A percentile compares a stretch with the other conserved stretches of the same genome.
Evolutionary conservation across 1,140 invertebrate genomes (phyloP).

Genomic region (Heliothis subflexa): DNA sequence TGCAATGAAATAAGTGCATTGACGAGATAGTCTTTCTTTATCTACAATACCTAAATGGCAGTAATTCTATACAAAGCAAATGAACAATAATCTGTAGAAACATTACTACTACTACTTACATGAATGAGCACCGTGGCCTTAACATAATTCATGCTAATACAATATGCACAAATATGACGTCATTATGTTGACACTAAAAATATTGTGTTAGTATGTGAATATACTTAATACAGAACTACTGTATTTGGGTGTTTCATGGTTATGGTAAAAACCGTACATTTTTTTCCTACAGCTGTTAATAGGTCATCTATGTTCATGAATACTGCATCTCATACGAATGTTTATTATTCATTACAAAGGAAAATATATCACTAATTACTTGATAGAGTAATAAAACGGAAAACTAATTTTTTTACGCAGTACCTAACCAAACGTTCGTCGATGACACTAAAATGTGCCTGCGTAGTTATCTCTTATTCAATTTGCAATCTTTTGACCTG

Average conservation of each 20-base stretch:
- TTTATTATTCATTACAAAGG: too few species aligned
- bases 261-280: not conserved
- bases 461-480: too few species aligned
- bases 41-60: not conserved
- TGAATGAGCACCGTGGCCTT: slow-evolving; percentile 12
- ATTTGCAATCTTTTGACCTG: too few species aligned
- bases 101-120: not conserved
- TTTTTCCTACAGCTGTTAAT: too few species aligned
- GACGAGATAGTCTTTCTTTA: not conserved
- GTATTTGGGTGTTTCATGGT: not conserved
- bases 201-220: not conserved
- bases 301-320: too few species aligned
- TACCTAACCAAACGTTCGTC: too few species aligned
- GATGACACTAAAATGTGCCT: too few species aligned
- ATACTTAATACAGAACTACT: not conserved
- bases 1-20: too few species aligned
- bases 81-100: not conserved
- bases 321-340: too few species aligned
- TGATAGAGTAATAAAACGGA: too few species aligned
- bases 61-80: not conserved
- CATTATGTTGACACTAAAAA: slow-evolving; percentile 11
- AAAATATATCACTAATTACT: too few species aligned
- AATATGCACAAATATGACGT: slow-evolving; percentile 7
- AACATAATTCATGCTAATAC: slow-evolving; percentile 30
- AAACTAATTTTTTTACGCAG: too few species aligned